Evolutionary conservation across 2,888 invertebrate species (phyloP).

Genomic region (Chouioia cunea): DNA sequence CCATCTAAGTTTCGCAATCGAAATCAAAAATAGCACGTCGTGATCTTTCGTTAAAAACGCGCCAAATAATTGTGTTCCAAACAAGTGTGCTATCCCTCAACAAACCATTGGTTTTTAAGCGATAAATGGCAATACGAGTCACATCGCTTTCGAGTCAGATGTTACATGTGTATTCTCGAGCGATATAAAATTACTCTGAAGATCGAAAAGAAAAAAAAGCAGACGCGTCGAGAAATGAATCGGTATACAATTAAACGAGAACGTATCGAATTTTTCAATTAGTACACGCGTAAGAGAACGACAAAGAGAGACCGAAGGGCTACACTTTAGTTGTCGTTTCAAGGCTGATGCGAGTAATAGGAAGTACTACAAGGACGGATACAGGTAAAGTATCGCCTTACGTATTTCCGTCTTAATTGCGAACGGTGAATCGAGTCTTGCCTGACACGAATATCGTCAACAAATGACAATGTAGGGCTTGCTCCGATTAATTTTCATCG

Average conservation of each 20-base stretch:
- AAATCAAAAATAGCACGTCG: no score
- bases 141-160: neutral
- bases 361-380: constrained; percentile 47
- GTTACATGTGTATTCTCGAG: neutral
- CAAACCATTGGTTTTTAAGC: no score
- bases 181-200: neutral
- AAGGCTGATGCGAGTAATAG: constrained; percentile 23
- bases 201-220: no score
- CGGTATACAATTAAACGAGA: constrained; percentile 7
- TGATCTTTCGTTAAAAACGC: no score
- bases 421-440: constrained; percentile 2
- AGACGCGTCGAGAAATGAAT: constrained; percentile 34
- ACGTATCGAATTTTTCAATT: constrained; percentile 35
- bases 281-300: no score
- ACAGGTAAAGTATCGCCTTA: constrained; percentile 33
- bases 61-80: no score
- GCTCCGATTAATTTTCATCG: constrained; percentile 15
- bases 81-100: no score
- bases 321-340: constrained; percentile 4
- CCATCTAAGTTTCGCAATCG: no score
- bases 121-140: constrained; percentile 10
- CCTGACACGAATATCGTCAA: neutral
- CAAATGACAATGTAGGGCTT: neutral
- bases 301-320: constrained; percentile 1
- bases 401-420: constrained; percentile 37